Base-by-base conservation (phyloP, 2,888 invertebrate genomes). In the Elgonia sp. region DNA sequence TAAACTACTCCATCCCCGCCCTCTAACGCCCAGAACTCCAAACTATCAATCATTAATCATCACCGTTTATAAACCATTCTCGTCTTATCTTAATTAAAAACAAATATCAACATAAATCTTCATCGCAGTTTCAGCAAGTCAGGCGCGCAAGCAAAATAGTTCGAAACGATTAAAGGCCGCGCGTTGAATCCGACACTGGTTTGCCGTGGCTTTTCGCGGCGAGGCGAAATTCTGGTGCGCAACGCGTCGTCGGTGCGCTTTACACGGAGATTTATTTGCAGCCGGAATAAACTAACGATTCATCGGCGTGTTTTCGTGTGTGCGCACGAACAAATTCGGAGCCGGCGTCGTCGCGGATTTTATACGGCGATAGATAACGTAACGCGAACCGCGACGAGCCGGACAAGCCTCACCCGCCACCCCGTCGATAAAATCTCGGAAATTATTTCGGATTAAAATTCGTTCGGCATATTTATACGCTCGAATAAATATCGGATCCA, bases 381-480 rank as follows among this genome's bases (percentile, higher is more conserved):
- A 57, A 57, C 70, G n/a, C 62, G 7, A 62, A 29, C 55, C 53
- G 81, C 81, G 72, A 40, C 21, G 18, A 69, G 57, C 37, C 16
- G 53, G 67, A n/a, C 40, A 42, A 10, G 20, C 37, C 62, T 14
- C 29, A 37, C 18, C 62, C 16, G 57, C 7, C 57, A 29, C 37
- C 37, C 46, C 8, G 5, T 42, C 60, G 81, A 60, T 57, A 63
- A 82, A 76, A 60, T 77, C 84, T 62, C 69, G 70, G 14, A 77
- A 84, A 76, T 84, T 67, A 84, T 84, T 76, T 77, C 21, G 84
- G 76, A 53, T 76, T 69, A 77, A 77, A 84, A 84, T 76, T 77
- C 70, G 76, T 18, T 37, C 39, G 16, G 57, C 57, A 29, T 21
- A 62, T 72, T 81, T 72, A 60, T 70, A 18, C 70, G 70, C 21